Evolutionary conservation across 2,797 vertebrate species (phyloP).

Genomic region (Chaunax sp.): DNA sequence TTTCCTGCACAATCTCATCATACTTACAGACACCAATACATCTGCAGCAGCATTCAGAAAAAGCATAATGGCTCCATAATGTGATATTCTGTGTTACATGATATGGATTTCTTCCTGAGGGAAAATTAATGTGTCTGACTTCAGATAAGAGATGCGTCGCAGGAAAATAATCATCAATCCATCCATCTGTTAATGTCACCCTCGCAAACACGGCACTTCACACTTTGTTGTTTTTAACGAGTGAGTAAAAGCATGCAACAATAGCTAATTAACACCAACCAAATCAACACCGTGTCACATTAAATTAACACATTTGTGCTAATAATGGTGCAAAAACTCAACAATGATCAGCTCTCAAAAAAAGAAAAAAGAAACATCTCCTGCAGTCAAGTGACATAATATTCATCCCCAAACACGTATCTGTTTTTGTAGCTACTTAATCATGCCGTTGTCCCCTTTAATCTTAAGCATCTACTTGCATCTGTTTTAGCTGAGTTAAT

Average conservation of each 20-base stretch:
- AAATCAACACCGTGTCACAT: background rate
- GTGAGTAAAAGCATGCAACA: background rate
- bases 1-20: conserved; percentile 33
- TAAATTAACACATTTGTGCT: conserved; percentile 3
- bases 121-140: conserved; percentile 62
- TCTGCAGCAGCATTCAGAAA: conserved; percentile 35
- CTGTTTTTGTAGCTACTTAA: background rate
- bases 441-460: background rate
- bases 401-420: background rate
- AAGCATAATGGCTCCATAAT: conserved; percentile 62
- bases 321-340: background rate
- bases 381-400: background rate
- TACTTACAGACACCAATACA: conserved; percentile 45
- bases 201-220: conserved; percentile 4
- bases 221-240: background rate
- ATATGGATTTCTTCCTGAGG: conserved; percentile 54
- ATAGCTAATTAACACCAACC: conserved; percentile 5
- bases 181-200: conserved; percentile 32
- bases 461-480: background rate
- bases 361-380: background rate
- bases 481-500: conserved; percentile 5
- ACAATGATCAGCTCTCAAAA: background rate
- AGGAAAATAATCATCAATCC: conserved; percentile 40
- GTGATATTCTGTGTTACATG: conserved; percentile 55
- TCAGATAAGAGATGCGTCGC: conserved; percentile 50